phyloP scores from a whole-genome alignment of 2,888 invertebrate species.

The Neria commutata region DNA sequence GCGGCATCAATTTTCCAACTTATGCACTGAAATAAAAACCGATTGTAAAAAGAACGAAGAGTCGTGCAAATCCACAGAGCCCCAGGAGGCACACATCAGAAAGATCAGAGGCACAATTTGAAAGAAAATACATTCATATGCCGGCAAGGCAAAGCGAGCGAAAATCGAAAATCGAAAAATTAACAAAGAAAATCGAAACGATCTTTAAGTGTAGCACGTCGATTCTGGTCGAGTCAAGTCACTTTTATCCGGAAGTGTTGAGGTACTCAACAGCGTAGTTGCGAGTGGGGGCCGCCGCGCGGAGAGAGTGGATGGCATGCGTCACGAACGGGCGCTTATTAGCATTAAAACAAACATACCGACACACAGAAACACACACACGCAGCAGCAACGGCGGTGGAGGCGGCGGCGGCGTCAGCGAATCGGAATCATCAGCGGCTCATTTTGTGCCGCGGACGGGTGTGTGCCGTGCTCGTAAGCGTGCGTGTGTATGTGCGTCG shows the following conservation, averaged over 20 bases:
- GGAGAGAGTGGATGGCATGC: background rate
- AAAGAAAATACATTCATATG: too few species aligned
- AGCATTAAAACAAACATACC: background rate
- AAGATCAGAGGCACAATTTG: too few species aligned
- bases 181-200: background rate
- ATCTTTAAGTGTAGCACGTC: too few species aligned
- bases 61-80: too few species aligned
- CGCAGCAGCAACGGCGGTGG: constrained; percentile 36
- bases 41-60: too few species aligned
- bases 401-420: constrained; percentile 30
- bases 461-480: constrained; percentile 18
- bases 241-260: constrained; percentile 29
- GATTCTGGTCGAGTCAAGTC: background rate
- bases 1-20: too few species aligned
- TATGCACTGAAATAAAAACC: too few species aligned
- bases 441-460: background rate
- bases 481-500: constrained; percentile 11
- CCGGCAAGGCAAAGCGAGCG: too few species aligned
- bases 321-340: constrained; percentile 39
- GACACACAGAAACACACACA: background rate
- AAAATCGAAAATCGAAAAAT: too few species aligned
- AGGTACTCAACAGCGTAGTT: background rate
- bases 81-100: too few species aligned
- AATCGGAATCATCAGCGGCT: constrained; percentile 20
- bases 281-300: too few species aligned